Percentiles rank a stretch among this genome's conserved stretches.
Conservation (phyloP, 2,888 invertebrate species). For the Drosophila mimica region DNA sequence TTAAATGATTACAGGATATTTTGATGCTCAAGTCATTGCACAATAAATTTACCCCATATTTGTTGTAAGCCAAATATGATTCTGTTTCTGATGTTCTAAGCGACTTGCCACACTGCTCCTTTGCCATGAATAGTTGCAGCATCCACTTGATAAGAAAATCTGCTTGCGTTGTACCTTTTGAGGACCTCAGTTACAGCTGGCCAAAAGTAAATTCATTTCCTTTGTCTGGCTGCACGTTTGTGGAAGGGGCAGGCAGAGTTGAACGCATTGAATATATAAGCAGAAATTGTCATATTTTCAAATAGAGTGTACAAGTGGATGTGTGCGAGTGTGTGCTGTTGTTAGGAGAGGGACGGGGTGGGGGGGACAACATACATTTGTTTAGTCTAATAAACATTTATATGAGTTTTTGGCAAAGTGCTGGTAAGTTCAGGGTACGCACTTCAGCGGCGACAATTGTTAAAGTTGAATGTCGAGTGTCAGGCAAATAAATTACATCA, state of each 20-base stretch:
- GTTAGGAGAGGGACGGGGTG: too few relatives aligned
- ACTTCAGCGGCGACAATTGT: conserved; percentile 29
- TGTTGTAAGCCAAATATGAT: conserved; percentile 4
- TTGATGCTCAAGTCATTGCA: background rate
- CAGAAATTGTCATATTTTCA: conserved; percentile 79
- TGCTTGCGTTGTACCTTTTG: conserved; percentile 73
- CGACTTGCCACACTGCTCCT: conserved; percentile 9
- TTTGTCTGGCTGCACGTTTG: conserved; percentile 45
- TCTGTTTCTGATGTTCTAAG: conserved; percentile 7
- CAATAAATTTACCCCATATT: background rate
- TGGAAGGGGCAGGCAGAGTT: conserved; percentile 41
- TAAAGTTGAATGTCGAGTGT: conserved; percentile 39
- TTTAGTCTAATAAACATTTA: conserved; percentile 77
- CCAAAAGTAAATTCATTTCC: conserved; percentile 48
- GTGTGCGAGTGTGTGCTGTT: conserved; percentile 8
- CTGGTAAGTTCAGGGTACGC: conserved; percentile 4
- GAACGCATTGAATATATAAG: conserved; percentile 77
- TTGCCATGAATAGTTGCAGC: conserved; percentile 32
- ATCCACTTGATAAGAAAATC: conserved; percentile 59
- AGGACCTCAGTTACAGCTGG: conserved; percentile 40
- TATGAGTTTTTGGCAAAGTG: conserved; percentile 70
- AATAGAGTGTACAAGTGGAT: conserved; percentile 71
- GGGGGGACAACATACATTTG: conserved; percentile 52
- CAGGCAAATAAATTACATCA: conserved; percentile 69
- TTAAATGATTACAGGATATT: conserved; percentile 7